Conservation (phyloP, 30 jellyfish, hydroid and myxozoan species). For the Hydractinia echinata region DNA sequence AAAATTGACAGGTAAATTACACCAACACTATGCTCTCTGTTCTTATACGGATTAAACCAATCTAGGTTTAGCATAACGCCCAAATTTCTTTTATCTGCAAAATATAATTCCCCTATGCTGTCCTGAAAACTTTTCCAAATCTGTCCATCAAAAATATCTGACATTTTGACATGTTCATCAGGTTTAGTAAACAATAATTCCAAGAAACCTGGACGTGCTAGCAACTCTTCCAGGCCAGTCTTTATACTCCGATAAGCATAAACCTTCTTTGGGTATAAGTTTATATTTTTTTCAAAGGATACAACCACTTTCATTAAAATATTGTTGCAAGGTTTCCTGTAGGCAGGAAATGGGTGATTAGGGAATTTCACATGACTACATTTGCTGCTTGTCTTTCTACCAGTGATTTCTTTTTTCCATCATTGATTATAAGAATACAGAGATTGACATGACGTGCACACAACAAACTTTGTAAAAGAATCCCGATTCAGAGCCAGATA, state of each 20-base stretch:
- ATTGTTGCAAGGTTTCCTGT: too few species aligned
- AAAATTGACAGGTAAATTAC: slow-evolving; percentile 18
- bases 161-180: too few species aligned
- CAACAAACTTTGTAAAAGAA: background rate
- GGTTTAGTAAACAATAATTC: background rate
- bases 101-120: background rate
- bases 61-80: slow-evolving; percentile 29
- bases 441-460: too few species aligned
- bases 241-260: background rate
- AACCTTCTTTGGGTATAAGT: background rate
- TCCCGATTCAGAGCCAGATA: background rate
- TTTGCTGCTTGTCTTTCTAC: background rate
- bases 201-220: background rate
- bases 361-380: background rate
- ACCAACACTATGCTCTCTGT: slow-evolving; percentile 18
- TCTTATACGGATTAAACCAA: slow-evolving; percentile 31
- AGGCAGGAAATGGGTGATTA: too few species aligned
- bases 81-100: background rate
- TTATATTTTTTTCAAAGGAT: background rate
- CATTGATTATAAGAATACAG: background rate
- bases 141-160: background rate
- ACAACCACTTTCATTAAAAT: too few species aligned
- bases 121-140: slow-evolving; percentile 15
- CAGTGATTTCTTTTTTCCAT: background rate
- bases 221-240: background rate